Conservation (phyloP, 2,888 invertebrate genomes). For the Ophion slaviceki region DNA sequence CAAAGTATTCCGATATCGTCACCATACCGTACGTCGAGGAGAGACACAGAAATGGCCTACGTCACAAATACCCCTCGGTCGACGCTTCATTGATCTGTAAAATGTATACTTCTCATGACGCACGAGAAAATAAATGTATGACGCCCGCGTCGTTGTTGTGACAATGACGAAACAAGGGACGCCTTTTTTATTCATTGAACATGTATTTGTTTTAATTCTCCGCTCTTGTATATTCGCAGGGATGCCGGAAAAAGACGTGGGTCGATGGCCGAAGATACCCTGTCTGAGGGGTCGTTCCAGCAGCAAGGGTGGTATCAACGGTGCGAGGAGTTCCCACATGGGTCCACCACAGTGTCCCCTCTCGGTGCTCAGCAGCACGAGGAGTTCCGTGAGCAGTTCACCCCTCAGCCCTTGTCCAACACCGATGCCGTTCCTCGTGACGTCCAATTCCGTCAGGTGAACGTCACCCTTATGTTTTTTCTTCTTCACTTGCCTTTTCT, state of each 20-base stretch:
- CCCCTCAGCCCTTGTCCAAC: constrained; percentile 90
- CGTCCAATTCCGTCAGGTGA: constrained; percentile 89
- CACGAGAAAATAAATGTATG: not conserved
- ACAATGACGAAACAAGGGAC: not conserved
- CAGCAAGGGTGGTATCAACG: constrained; percentile 78
- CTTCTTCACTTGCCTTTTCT: not conserved
- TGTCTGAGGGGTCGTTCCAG: constrained; percentile 76
- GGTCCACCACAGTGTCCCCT: constrained; percentile 90
- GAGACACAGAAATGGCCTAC: constrained; percentile 13
- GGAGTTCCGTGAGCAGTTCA: constrained; percentile 87
- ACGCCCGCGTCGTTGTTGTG: not conserved
- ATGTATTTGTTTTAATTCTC: constrained; percentile 8
- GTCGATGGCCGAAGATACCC: constrained; percentile 79
- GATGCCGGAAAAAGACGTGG: constrained; percentile 75
- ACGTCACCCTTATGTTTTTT: not conserved
- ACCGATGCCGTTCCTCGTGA: constrained; percentile 90
- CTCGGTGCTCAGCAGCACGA: constrained; percentile 88
- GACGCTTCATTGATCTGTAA: constrained; percentile 11
- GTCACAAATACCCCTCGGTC: constrained; percentile 11
- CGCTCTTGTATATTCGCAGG: constrained; percentile 65
- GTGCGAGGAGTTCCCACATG: constrained; percentile 80
- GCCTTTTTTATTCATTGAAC: not conserved
- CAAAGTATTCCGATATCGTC: constrained; percentile 39
- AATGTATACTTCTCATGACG: constrained; percentile 31
- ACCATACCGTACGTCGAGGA: not conserved